Conservation (phyloP, 2,888 invertebrate species). For the Stenodera caucasica region DNA sequence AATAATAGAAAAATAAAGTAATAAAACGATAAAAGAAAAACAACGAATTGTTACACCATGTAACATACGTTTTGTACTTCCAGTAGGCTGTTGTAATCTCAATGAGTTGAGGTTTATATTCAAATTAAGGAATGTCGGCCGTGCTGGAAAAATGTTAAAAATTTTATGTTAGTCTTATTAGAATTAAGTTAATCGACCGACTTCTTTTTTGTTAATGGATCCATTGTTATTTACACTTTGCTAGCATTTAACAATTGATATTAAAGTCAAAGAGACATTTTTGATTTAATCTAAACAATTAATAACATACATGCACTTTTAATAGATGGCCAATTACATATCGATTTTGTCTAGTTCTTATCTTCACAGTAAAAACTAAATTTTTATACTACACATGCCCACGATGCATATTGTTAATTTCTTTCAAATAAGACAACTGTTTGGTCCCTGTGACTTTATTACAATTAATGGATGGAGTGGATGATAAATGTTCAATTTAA, state of each 20-base stretch:
- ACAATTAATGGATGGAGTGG: conserved; percentile 36
- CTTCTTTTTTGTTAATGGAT: conserved; percentile 18
- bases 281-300: conserved; percentile 43
- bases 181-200: conserved; percentile 11
- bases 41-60: conserved; percentile 24
- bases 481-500: conserved; percentile 15
- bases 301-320: conserved; percentile 46
- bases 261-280: conserved; percentile 56
- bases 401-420: conserved; percentile 40
- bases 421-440: conserved; percentile 17
- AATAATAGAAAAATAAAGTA: conserved; percentile 9
- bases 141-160: conserved; percentile 75
- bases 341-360: conserved; percentile 34
- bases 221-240: conserved; percentile 15
- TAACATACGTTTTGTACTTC: conserved; percentile 79
- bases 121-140: conserved; percentile 98
- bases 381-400: conserved; percentile 47
- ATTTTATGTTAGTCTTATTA: conserved; percentile 12
- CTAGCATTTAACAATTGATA: conserved; percentile 36
- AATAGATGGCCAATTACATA: conserved; percentile 45
- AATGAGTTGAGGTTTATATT: conserved; percentile 91
- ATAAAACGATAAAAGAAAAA: conserved; percentile 26
- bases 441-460: conserved; percentile 56
- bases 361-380: conserved; percentile 19
- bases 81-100: conserved; percentile 80